A percentile compares a stretch with the other conserved stretches of the same genome.
phyloP scores from a whole-genome alignment of 2,113 vertebrate species.

The Podocnemis expansa region DNA sequence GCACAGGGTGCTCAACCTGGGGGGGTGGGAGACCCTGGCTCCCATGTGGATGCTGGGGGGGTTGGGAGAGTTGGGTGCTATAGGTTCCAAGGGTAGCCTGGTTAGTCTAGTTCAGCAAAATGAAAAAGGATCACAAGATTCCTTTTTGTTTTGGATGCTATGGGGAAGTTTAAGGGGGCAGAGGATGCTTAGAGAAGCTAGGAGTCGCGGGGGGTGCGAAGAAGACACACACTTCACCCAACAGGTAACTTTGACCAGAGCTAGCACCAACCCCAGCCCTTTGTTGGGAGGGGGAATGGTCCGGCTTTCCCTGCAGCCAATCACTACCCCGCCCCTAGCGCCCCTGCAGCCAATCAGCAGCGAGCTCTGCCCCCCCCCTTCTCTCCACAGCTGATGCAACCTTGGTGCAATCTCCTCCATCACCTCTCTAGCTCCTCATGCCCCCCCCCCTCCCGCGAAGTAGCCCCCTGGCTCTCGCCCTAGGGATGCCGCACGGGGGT shows the following conservation, averaged over 20 bases:
- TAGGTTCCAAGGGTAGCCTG: too few species aligned
- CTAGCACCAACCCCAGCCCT: too few species aligned
- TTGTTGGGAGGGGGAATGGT: not conserved
- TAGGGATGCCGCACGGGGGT: too few species aligned
- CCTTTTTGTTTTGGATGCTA: too few species aligned
- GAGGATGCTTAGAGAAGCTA: not conserved
- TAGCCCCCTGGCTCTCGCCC: not conserved
- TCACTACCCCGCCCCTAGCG: not conserved
- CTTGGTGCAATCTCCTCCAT: not conserved
- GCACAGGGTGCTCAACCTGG: too few species aligned
- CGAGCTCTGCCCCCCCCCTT: too few species aligned
- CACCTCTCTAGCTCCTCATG: not conserved
- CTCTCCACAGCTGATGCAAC: constrained; percentile 43
- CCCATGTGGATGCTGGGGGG: too few species aligned
- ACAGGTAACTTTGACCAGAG: too few species aligned
- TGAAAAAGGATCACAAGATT: too few species aligned
- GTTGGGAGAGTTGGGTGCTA: not conserved
- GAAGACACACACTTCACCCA: too few species aligned
- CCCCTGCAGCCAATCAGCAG: not conserved
- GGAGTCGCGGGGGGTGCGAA: too few species aligned
- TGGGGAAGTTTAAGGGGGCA: not conserved
- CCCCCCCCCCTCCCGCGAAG: not conserved
- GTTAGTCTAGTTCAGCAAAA: too few species aligned
- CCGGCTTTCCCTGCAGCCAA: not conserved
- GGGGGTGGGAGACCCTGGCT: not conserved